A percentile compares a stretch with the other conserved stretches of the same genome.
Conservation (phyloP, 2,113 vertebrate species). For the Amphilophus citrinellus region DNA sequence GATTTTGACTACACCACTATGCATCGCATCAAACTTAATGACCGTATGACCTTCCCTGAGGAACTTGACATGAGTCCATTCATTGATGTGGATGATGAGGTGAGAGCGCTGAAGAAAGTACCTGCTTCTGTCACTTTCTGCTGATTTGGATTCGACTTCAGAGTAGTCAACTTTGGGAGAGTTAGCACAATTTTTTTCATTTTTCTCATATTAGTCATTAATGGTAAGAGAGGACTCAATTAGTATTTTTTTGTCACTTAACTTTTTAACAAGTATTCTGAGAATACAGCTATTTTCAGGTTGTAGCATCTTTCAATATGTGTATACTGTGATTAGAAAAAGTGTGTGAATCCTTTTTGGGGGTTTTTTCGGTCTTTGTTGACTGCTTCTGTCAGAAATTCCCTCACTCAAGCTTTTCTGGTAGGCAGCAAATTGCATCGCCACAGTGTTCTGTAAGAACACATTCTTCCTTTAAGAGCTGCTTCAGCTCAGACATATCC, state of each 20-base stretch:
- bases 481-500: neutral
- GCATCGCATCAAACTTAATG: slow-evolving; percentile 98
- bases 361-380: no score
- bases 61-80: slow-evolving; percentile 98
- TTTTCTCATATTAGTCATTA: neutral
- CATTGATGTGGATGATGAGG: slow-evolving; percentile 98
- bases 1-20: slow-evolving; percentile 99
- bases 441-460: no score
- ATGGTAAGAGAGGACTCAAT: neutral
- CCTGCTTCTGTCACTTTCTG: neutral
- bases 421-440: no score
- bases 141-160: slow-evolving; percentile 20
- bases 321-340: no score
- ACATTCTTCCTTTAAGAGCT: neutral
- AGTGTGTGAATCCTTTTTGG: no score
- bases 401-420: no score
- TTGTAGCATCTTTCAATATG: no score
- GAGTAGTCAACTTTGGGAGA: neutral
- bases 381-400: no score
- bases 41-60: slow-evolving; percentile 98
- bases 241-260: no score
- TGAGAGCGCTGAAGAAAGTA: slow-evolving; percentile 66
- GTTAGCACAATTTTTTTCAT: neutral
- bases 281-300: no score
- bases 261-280: no score